Conservation (phyloP, 1,140 invertebrate genomes). For the Proales similis region DNA sequence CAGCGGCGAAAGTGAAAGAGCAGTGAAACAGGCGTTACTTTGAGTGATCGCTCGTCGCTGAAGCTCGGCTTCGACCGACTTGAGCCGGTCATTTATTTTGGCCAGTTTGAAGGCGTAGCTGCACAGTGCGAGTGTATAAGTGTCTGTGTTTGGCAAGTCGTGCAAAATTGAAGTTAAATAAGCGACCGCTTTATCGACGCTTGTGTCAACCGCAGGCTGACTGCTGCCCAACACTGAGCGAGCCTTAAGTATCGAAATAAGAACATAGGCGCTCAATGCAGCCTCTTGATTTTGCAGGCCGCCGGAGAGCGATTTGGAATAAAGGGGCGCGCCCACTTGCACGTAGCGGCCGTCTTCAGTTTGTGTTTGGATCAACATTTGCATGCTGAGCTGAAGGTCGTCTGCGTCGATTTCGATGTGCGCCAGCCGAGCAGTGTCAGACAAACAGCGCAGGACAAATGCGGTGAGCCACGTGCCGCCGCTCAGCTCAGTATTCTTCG, state of each 20-base stretch:
- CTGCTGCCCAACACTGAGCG: conserved; percentile 9
- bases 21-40: too few species aligned
- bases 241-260: conserved; percentile 47
- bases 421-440: conserved; percentile 70
- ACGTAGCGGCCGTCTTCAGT: conserved; percentile 77
- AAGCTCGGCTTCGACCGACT: conserved; percentile 3
- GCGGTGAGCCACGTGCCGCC: conserved; percentile 96
- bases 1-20: too few species aligned
- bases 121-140: conserved; percentile 68
- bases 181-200: not conserved
- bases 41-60: conserved; percentile 6
- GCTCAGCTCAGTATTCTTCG: conserved; percentile 59
- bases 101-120: conserved; percentile 68
- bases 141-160: conserved; percentile 55
- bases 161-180: not conserved
- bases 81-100: conserved; percentile 55
- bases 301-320: conserved; percentile 48
- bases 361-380: conserved; percentile 68
- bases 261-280: conserved; percentile 46
- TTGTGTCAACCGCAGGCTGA: not conserved
- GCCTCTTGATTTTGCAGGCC: conserved; percentile 42
- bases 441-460: conserved; percentile 78
- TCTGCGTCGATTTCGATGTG: conserved; percentile 60
- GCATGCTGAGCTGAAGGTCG: conserved; percentile 62
- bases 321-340: conserved; percentile 51